Evolutionary conservation across 2,888 invertebrate genomes (phyloP).

Genomic region (Balanococcus diminutus): DNA sequence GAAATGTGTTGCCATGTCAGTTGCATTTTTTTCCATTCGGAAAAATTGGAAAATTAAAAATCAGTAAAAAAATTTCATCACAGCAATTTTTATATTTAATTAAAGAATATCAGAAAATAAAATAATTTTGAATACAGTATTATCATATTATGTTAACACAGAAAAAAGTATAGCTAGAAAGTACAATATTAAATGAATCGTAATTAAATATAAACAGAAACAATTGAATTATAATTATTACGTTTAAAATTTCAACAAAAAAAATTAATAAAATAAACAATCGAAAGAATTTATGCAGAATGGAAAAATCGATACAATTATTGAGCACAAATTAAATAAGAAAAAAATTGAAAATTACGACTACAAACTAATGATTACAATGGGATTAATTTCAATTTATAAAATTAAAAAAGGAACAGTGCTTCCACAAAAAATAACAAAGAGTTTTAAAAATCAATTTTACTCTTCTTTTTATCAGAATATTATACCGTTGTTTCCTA

Average conservation of each 20-base stretch:
- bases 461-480: neutral
- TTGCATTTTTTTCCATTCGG: too few species aligned
- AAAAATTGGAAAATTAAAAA: too few species aligned
- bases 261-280: slow-evolving; percentile 43
- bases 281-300: slow-evolving; percentile 36
- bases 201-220: slow-evolving; percentile 29
- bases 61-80: slow-evolving; percentile 21
- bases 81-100: slow-evolving; percentile 52
- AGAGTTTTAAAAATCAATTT: neutral
- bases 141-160: slow-evolving; percentile 50
- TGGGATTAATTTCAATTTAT: slow-evolving; percentile 32
- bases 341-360: slow-evolving; percentile 18
- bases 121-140: slow-evolving; percentile 41
- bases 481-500: neutral
- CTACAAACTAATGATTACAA: slow-evolving; percentile 42
- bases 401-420: slow-evolving; percentile 52
- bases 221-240: slow-evolving; percentile 44
- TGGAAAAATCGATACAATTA: slow-evolving; percentile 34
- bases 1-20: too few species aligned
- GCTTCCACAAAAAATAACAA: slow-evolving; percentile 34
- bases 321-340: slow-evolving; percentile 51
- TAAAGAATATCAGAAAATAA: slow-evolving; percentile 44
- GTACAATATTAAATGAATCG: slow-evolving; percentile 44
- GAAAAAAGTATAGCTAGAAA: slow-evolving; percentile 52
- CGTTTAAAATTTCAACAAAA: slow-evolving; percentile 1